Conservation (phyloP, 2,888 invertebrate species). For the Mongoloraphidia duomilia region DNA sequence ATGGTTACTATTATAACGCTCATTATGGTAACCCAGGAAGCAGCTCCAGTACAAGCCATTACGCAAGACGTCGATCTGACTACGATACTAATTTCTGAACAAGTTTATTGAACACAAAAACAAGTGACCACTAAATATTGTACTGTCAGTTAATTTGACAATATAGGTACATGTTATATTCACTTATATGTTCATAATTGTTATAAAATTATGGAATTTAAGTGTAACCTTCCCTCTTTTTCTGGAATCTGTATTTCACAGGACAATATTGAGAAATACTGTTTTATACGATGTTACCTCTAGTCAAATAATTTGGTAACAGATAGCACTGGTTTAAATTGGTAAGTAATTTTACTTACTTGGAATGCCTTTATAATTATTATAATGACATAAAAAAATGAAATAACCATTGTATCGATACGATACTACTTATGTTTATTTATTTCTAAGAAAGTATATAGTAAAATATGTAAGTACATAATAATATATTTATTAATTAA, state of each 20-base stretch:
- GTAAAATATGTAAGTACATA: neutral
- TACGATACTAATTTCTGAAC: slow-evolving; percentile 66
- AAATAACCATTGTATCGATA: neutral
- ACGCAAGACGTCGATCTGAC: slow-evolving; percentile 52
- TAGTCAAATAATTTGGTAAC: neutral
- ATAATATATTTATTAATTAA: no score
- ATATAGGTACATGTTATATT: neutral
- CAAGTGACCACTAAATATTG: neutral
- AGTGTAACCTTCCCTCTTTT: neutral
- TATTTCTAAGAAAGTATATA: neutral
- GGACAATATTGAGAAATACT: no score
- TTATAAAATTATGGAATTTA: neutral
- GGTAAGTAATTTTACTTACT: no score
- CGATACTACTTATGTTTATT: neutral
- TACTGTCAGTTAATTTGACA: neutral
- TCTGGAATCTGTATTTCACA: neutral
- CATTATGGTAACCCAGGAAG: slow-evolving; percentile 34
- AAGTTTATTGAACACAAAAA: neutral
- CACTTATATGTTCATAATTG: neutral
- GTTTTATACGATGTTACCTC: neutral
- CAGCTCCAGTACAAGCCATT: slow-evolving; percentile 28
- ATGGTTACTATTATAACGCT: slow-evolving; percentile 57
- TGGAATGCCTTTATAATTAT: neutral
- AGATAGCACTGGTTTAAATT: neutral
- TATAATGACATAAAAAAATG: neutral